These are phyloP conservation scores for Myiagra hebetior DNA, from an alignment of 2,113 vertebrate genomes.

Conservation along the genomic window DNA sequence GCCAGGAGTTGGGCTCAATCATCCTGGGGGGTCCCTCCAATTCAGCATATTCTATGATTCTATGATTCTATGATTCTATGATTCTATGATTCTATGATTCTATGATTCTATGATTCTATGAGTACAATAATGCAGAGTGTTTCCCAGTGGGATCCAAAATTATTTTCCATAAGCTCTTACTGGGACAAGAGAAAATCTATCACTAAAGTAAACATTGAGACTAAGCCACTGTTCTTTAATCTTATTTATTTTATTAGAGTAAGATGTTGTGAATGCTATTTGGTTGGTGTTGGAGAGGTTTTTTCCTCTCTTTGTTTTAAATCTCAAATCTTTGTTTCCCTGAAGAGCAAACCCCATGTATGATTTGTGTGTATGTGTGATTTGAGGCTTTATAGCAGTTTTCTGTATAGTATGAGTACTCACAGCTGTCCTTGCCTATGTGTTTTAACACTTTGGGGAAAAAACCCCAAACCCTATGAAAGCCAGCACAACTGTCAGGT, in stretches of 20 bases:
- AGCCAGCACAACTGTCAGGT: not conserved
- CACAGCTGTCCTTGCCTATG: not conserved
- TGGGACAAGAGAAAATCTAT: not conserved
- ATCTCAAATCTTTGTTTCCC: not conserved
- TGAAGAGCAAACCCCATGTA: not conserved
- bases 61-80: not conserved
- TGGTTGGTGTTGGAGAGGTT: not conserved
- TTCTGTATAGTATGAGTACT: not conserved
- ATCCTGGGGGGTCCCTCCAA: fast-evolving
- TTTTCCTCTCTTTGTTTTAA: not conserved
- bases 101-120: not conserved
- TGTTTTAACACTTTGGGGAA: not conserved
- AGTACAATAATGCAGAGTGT: fast-evolving
- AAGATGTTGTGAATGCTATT: not conserved
- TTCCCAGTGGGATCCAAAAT: not conserved
- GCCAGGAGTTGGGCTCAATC: not conserved
- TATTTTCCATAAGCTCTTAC: not conserved
- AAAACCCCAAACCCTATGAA: fast-evolving
- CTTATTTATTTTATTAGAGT: not conserved
- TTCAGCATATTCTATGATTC: not conserved
- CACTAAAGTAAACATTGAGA: not conserved
- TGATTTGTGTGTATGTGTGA: not conserved
- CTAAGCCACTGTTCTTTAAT: not conserved
- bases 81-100: not conserved
- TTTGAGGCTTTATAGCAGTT: not conserved